Evolutionary conservation across 2,888 invertebrate genomes (phyloP).

Genomic region (Nomada goodeniana): DNA sequence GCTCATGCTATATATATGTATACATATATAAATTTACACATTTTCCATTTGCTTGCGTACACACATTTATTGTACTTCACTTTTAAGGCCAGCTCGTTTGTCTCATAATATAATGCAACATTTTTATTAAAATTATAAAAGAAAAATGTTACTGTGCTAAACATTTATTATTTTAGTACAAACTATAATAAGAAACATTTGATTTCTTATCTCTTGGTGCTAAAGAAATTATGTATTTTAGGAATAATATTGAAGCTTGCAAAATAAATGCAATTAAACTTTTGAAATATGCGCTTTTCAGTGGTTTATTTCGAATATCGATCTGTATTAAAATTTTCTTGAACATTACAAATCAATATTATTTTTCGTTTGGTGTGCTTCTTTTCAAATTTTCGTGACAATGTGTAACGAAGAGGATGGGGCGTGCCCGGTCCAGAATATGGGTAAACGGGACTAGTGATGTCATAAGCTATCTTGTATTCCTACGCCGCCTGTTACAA

Average conservation of each 20-base stretch:
- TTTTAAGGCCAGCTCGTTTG: neutral
- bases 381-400: conserved; percentile 32
- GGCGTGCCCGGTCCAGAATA: conserved; percentile 81
- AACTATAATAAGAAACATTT: neutral
- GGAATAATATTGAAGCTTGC: neutral
- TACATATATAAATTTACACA: conserved; percentile 45
- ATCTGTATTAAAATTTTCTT: neutral
- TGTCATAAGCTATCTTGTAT: conserved; percentile 80
- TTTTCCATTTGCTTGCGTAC: conserved; percentile 34
- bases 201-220: neutral
- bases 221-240: neutral
- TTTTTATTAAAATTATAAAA: neutral
- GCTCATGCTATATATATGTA: conserved; percentile 1
- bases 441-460: conserved; percentile 80
- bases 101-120: neutral
- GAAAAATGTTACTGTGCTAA: neutral
- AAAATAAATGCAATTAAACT: neutral
- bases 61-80: conserved; percentile 16
- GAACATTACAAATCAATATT: neutral
- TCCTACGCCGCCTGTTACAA: conserved; percentile 76
- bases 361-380: neutral
- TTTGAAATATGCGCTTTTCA: neutral
- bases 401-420: conserved; percentile 69
- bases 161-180: too few relatives aligned
- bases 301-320: neutral